phyloP scores from a whole-genome alignment of 2,797 vertebrate genomes.

The Dicrostonyx torquatus region DNA sequence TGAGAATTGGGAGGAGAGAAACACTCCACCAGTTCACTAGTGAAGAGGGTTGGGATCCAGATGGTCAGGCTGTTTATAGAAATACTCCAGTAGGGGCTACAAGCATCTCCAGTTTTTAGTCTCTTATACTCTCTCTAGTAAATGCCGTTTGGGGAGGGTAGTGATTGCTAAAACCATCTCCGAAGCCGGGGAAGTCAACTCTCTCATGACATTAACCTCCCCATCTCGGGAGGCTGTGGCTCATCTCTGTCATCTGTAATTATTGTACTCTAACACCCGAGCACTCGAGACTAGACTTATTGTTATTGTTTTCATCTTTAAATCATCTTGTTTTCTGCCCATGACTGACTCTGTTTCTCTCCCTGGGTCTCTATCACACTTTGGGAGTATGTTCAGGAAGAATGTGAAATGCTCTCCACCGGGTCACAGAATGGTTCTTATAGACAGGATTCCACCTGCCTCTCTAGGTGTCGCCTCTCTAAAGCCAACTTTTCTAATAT shows the following conservation, averaged over 20 bases:
- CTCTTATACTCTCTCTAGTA: slow-evolving; percentile 75
- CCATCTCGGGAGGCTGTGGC: neutral
- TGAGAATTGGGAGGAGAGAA: slow-evolving; percentile 77
- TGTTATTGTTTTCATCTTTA: slow-evolving; percentile 6
- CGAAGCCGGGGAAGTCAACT: slow-evolving; percentile 35
- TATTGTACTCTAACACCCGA: neutral
- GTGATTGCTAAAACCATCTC: slow-evolving; percentile 53
- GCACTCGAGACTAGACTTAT: neutral
- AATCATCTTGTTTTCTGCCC: neutral
- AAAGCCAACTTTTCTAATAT: slow-evolving; percentile 40
- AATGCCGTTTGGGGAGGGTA: slow-evolving; percentile 42
- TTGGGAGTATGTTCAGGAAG: slow-evolving; percentile 11
- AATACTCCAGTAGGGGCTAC: slow-evolving; percentile 78
- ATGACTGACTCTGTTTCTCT: neutral
- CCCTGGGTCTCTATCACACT: neutral
- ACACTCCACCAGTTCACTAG: slow-evolving; percentile 68
- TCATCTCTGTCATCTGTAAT: neutral
- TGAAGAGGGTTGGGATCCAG: slow-evolving; percentile 81
- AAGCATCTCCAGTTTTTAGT: slow-evolving; percentile 70
- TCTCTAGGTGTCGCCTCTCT: slow-evolving; percentile 15
- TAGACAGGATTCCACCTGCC: slow-evolving; percentile 1
- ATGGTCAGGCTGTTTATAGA: slow-evolving; percentile 83
- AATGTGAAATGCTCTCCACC: neutral
- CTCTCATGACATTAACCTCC: slow-evolving; percentile 37
- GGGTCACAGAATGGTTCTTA: neutral